These are phyloP conservation scores for Muschampia plurimacula DNA, from an alignment of 2,888 invertebrate species.

Conservation along the genomic window DNA sequence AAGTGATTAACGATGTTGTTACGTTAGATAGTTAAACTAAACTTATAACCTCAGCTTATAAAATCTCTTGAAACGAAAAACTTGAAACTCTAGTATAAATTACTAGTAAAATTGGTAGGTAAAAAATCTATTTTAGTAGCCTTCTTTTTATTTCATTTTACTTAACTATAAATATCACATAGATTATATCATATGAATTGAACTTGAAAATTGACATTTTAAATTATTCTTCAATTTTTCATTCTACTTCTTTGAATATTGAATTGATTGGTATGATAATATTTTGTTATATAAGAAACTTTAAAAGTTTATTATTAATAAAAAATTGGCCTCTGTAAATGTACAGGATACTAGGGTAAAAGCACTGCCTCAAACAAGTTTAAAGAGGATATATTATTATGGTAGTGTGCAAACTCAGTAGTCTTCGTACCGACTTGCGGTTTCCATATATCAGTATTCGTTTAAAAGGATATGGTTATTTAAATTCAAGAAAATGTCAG, in stretches of 20 bases:
- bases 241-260: too few species aligned
- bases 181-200: too few species aligned
- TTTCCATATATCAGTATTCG: slow-evolving; percentile 56
- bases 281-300: too few species aligned
- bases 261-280: too few species aligned
- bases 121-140: too few species aligned
- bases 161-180: too few species aligned
- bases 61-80: neutral
- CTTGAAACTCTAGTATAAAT: neutral
- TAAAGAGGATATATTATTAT: slow-evolving; percentile 52
- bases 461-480: slow-evolving; percentile 39
- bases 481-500: neutral
- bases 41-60: neutral
- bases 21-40: slow-evolving; percentile 36
- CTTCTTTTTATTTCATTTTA: too few species aligned
- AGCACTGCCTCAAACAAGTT: slow-evolving; percentile 55
- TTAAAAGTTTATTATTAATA: neutral
- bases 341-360: slow-evolving; percentile 44
- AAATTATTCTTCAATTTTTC: too few species aligned
- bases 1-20: slow-evolving; percentile 29
- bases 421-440: slow-evolving; percentile 45
- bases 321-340: neutral
- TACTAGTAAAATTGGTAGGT: too few species aligned
- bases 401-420: slow-evolving; percentile 47
- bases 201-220: too few species aligned